Base-by-base conservation (phyloP, 2,888 invertebrate genomes). In the Spodoptera picta region DNA sequence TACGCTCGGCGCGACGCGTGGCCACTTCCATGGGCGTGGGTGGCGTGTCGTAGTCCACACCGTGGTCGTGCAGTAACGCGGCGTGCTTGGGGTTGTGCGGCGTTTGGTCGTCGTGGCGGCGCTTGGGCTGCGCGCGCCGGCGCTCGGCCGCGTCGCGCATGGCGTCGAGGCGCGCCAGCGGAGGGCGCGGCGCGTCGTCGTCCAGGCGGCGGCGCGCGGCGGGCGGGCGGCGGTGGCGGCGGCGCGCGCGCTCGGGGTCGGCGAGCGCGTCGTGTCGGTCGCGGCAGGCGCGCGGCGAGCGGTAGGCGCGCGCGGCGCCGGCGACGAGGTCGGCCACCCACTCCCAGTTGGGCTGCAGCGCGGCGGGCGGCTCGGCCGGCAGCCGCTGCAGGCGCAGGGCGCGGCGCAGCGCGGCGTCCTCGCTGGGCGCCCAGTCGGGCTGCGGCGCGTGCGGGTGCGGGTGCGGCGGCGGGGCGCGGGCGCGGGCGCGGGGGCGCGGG, bases 341-440 rank as follows among this genome's bases (percentile, higher is more conserved):
- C 88, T 99, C 99, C 99, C 99, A 99, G 94, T 99, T 99, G 49
- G 98, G 97, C 31, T 97, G 97, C 86, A 98, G 98, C 97, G 98
- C 69, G 97, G 97, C 65, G 97, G 93, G 87, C 81, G 92, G 63
- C 97, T 96, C 89, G 97, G 95, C 73, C 97, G 95, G 92, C 83
- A 91, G 84, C 27, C 91, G 90, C 90, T 97, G 97, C 81, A 96
- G 95, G 74, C 97, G 97, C 52, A 97, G 95, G 1, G 98, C 98
- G 92, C 98, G 97, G 14, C 99, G 94, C 62, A 99, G 95, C 31
- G 97, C 97, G 95, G 97, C 97, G 90, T 99, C 99, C 91, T 99
- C 99, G 86, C 97, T 96, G 65, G 98, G 96, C 73, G 97, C 95
- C 99, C 99, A 99, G 80, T 98, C 98, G 66, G 97, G 97, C 96